A percentile compares a stretch with the other conserved stretches of the same genome.
Conservation (phyloP, 2,888 invertebrate genomes). For the Dryadula phaetusa region DNA sequence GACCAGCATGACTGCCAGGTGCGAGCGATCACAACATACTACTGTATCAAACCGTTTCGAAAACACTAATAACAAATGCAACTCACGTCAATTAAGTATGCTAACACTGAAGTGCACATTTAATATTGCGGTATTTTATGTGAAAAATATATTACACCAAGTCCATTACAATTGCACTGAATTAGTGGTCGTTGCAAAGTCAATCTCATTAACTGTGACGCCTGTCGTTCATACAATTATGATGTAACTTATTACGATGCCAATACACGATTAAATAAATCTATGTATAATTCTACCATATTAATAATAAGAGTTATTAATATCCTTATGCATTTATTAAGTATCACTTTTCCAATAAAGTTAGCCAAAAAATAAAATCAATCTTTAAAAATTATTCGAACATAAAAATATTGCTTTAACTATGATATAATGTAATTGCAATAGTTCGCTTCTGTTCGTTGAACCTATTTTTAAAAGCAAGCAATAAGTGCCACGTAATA, state of each 20-base stretch:
- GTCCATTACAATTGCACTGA: background rate
- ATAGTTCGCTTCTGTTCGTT: slow-evolving; percentile 56
- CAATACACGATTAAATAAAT: background rate
- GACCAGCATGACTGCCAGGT: slow-evolving; percentile 82
- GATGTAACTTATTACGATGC: slow-evolving; percentile 14
- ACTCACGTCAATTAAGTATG: slow-evolving; percentile 60
- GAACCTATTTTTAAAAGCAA: slow-evolving; percentile 63
- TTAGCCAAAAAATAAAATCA: background rate
- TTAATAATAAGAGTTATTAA: background rate
- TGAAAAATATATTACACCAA: background rate
- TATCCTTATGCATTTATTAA: too few species aligned
- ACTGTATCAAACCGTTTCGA: slow-evolving; percentile 51
- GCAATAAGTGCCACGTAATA: slow-evolving; percentile 64
- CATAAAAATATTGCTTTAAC: background rate
- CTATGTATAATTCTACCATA: background rate
- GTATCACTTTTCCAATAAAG: too few species aligned
- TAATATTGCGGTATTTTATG: background rate
- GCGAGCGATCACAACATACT: slow-evolving; percentile 25
- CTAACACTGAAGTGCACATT: background rate
- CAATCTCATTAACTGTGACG: slow-evolving; percentile 43
- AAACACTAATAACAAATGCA: slow-evolving; percentile 56
- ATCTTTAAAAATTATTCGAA: background rate
- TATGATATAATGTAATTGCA: slow-evolving; percentile 15
- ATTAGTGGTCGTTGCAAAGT: slow-evolving; percentile 30
- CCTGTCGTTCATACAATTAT: slow-evolving; percentile 36